Base-by-base conservation (phyloP, 2,797 vertebrate species). In the Knipowitschia caucasica region DNA sequence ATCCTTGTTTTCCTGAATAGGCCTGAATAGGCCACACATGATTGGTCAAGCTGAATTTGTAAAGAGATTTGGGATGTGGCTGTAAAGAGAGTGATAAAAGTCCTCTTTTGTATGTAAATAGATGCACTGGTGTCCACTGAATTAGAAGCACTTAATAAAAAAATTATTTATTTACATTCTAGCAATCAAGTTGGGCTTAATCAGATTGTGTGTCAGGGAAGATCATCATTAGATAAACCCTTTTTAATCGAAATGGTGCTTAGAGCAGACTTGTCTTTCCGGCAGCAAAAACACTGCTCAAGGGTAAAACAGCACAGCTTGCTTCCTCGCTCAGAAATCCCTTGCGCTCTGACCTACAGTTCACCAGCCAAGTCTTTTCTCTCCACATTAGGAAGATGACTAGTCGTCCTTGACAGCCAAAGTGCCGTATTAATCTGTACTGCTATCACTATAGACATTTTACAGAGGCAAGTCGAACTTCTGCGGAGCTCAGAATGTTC, bases 321-420 rank as follows among this genome's bases (percentile, higher is more conserved):
- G n/a, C 53, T 54, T 59, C 58, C 61, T 38, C 46, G 51, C 63
- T 31, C 31, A 71, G 67, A 79, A 70, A 82, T 75, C 46, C 62
- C 53, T 31, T 11, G 18, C 20, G n/a, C 59, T 70, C 40, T 69
- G 56, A 71, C 78, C 72, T 71, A 50, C 39, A 25, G 62, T 63
- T 65, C 64, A 53, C 59, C 64, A 53, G 56, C 60, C 30, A 53
- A 58, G 49, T 46, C 45, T 56, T 40, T 69, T 67, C 53, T 59
- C 36, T 31, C 1, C 60, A 75, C 71, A 82, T 85, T 86, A 84
- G 83, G 17, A 38, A 76, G 72, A 87, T 84, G 81, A 84, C 62
- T 71, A 57, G 69, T 69, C 77, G 83, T 73, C 83, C 82, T 87
- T 84, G 71, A 73, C 59, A 73, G 67, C 57, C 53, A 68, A 71